Evolutionary conservation across 2,113 vertebrate genomes (phyloP).

Genomic region (Coptodon rendalli): DNA sequence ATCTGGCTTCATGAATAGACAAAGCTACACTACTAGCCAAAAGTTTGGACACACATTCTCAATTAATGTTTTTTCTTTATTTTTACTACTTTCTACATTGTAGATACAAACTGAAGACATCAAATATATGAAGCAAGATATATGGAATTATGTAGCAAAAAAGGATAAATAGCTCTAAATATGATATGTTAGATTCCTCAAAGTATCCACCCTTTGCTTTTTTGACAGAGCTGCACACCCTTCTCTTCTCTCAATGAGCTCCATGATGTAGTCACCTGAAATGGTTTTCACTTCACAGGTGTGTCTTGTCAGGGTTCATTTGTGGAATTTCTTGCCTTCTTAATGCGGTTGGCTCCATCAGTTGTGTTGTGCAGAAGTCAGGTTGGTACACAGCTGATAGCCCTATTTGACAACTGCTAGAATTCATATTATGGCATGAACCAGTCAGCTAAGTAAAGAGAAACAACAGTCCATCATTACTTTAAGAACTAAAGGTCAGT

Average conservation of each 20-base stretch:
- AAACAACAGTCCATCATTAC: not conserved
- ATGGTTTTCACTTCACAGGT: not conserved
- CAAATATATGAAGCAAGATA: not conserved
- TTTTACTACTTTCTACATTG: not conserved
- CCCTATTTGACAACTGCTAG: not conserved
- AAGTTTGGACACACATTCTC: not conserved
- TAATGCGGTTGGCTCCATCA: not conserved
- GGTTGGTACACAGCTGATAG: not conserved
- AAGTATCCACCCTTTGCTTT: not conserved
- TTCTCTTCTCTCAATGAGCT: not conserved
- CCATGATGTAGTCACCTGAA: not conserved
- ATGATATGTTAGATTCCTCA: not conserved
- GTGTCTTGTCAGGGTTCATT: not conserved
- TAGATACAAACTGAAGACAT: not conserved
- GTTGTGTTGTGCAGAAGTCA: not conserved
- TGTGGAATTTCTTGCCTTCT: not conserved
- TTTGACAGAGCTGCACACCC: not conserved
- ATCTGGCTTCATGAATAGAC: not conserved
- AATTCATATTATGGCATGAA: not conserved
- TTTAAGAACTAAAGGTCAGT: not conserved
- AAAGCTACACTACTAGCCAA: not conserved
- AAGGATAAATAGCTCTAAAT: not conserved
- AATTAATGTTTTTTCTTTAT: not conserved
- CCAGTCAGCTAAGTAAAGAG: not conserved
- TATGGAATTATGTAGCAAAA: not conserved